Conservation (phyloP, 37 sponge, comb jelly and placozoan species). For the Diacarnus erythraeanus region DNA sequence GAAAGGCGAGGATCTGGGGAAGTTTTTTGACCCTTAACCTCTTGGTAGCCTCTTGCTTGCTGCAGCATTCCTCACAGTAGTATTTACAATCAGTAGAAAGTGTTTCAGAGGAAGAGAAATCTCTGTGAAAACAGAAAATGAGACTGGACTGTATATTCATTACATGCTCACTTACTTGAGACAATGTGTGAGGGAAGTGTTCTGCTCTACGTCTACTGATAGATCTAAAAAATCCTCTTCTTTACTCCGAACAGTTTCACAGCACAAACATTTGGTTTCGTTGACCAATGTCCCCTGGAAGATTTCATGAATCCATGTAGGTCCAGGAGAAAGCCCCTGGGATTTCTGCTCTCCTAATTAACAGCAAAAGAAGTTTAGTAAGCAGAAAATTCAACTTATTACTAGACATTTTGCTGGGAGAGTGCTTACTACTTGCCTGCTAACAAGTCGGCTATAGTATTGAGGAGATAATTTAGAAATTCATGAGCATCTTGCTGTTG, state of each 20-base stretch:
- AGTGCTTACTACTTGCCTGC: slow-evolving; percentile 19
- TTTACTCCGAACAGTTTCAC: slow-evolving; percentile 92
- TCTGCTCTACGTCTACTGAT: slow-evolving; percentile 96
- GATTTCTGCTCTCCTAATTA: slow-evolving; percentile 28
- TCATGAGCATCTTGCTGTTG: slow-evolving; percentile 99
- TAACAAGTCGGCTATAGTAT: slow-evolving; percentile 89
- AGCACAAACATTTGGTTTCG: slow-evolving; percentile 92
- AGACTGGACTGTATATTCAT: no score
- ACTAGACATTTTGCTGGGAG: not conserved
- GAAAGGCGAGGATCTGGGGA: slow-evolving; percentile 90
- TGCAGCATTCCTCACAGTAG: slow-evolving; percentile 96
- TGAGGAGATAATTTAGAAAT: slow-evolving; percentile 96
- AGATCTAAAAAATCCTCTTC: slow-evolving; percentile 97
- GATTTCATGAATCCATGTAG: slow-evolving; percentile 89
- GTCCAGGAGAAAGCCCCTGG: not conserved
- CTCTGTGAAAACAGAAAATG: no score
- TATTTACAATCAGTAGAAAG: slow-evolving; percentile 87
- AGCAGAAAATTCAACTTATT: not conserved
- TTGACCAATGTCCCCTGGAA: slow-evolving; percentile 93
- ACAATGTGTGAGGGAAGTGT: slow-evolving; percentile 91
- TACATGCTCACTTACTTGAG: slow-evolving; percentile 64
- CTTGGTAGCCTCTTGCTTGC: slow-evolving; percentile 97
- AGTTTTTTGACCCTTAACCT: slow-evolving; percentile 89
- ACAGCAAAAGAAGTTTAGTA: not conserved
- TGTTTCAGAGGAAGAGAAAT: slow-evolving; percentile 86